A percentile compares a stretch with the other conserved stretches of the same genome.
phyloP scores from a whole-genome alignment of 2,888 invertebrate genomes.

The Allygus modestus region DNA sequence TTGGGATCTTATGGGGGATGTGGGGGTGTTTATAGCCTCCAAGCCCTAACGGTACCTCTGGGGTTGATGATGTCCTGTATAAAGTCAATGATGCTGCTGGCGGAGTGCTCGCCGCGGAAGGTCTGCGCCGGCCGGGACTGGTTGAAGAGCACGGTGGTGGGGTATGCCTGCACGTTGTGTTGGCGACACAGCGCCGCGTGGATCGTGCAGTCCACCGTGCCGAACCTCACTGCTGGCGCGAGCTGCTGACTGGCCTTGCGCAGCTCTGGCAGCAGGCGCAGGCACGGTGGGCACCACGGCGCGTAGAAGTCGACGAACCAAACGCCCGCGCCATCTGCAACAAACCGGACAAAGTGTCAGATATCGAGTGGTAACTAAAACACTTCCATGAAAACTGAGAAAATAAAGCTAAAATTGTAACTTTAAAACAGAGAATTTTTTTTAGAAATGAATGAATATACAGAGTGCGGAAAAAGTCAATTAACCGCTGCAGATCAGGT shows the following conservation, averaged over 20 bases:
- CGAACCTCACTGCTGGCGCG: conserved; percentile 77
- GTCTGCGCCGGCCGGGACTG: conserved; percentile 76
- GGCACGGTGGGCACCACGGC: conserved; percentile 89
- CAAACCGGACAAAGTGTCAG: too few species aligned
- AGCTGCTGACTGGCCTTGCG: conserved; percentile 80
- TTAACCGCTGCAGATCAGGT: too few species aligned
- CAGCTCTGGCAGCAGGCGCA: conserved; percentile 82
- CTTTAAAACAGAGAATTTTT: too few species aligned
- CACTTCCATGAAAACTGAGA: too few species aligned
- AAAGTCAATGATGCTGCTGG: conserved; percentile 81
- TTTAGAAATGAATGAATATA: too few species aligned
- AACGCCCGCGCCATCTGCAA: conserved; percentile 72
- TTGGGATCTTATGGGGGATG: too few species aligned
- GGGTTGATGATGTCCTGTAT: conserved; percentile 79
- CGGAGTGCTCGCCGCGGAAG: conserved; percentile 80
- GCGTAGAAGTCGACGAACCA: conserved; percentile 89
- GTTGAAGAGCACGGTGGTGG: conserved; percentile 84
- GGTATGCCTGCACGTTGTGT: conserved; percentile 82
- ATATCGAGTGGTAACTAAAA: too few species aligned
- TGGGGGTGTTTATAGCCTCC: too few species aligned
- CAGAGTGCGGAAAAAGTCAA: too few species aligned
- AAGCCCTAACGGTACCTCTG: conserved; percentile 73
- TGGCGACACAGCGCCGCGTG: conserved; percentile 79
- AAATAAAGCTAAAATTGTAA: too few species aligned
- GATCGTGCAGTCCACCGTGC: conserved; percentile 83